A percentile compares a stretch with the other conserved stretches of the same genome.
phyloP scores from a whole-genome alignment of 2,797 vertebrate species.

The Acrossocheilus wenchowensis region DNA sequence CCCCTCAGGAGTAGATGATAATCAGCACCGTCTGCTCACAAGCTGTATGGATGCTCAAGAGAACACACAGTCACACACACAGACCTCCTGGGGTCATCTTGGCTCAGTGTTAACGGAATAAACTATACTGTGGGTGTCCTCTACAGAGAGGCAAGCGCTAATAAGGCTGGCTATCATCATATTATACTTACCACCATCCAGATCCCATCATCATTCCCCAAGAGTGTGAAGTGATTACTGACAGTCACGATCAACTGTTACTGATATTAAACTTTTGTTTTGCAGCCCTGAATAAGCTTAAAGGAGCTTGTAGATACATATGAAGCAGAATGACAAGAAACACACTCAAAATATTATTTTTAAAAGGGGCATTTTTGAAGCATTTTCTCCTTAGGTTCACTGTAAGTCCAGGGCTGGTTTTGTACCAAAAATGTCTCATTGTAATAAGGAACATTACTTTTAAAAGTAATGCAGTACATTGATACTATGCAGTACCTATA shows the following conservation, averaged over 20 bases:
- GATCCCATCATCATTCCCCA: slow-evolving; percentile 3
- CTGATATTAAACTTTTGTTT: not conserved
- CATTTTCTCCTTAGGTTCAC: not conserved
- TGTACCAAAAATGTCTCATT: not conserved
- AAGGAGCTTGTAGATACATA: not conserved
- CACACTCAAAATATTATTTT: not conserved
- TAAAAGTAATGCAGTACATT: not conserved
- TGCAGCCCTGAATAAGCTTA: not conserved
- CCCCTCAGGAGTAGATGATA: slow-evolving; percentile 73
- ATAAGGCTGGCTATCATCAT: slow-evolving; percentile 36
- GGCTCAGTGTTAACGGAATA: slow-evolving; percentile 35
- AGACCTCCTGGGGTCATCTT: slow-evolving; percentile 43
- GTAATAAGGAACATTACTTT: not conserved
- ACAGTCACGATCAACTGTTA: slow-evolving; percentile 12
- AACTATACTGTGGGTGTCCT: slow-evolving; percentile 20
- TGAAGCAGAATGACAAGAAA: not conserved
- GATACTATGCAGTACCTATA: not conserved
- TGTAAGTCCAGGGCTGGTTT: not conserved
- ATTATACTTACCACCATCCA: slow-evolving; percentile 26
- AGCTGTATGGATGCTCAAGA: slow-evolving; percentile 70
- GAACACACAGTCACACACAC: slow-evolving; percentile 52
- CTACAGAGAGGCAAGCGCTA: slow-evolving; percentile 31
- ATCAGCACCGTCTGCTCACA: slow-evolving; percentile 79
- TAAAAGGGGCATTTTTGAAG: not conserved
- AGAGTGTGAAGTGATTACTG: slow-evolving; percentile 17